phyloP scores from a whole-genome alignment of 2,797 vertebrate species.

The Numenius phaeopus region DNA sequence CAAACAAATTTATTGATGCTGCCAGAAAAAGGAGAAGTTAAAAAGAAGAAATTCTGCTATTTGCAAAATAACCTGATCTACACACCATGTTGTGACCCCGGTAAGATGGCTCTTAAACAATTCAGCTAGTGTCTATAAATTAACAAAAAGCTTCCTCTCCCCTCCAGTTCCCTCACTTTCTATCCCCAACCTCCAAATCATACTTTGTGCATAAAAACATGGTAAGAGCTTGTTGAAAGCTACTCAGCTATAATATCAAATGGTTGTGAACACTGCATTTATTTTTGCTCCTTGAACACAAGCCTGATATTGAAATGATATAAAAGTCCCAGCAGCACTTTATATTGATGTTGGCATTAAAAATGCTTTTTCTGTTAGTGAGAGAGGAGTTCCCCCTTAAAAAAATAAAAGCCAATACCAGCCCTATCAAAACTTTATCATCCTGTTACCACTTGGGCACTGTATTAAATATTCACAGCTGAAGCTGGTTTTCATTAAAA shows the following conservation, averaged over 20 bases:
- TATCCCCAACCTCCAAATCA: constrained; percentile 19
- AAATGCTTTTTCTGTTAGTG: constrained; percentile 63
- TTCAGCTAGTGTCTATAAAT: constrained; percentile 27
- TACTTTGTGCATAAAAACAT: constrained; percentile 47
- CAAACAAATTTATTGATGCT: constrained; percentile 74
- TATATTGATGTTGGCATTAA: constrained; percentile 74
- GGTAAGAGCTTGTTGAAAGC: constrained; percentile 59
- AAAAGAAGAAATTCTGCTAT: constrained; percentile 24
- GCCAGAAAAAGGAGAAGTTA: neutral
- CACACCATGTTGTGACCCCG: neutral
- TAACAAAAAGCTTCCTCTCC: constrained; percentile 7
- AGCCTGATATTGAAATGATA: constrained; percentile 64
- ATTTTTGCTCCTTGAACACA: constrained; percentile 58
- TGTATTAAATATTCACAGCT: constrained; percentile 57
- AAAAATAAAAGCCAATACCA: constrained; percentile 69
- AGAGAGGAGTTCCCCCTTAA: constrained; percentile 64
- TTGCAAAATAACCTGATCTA: constrained; percentile 45
- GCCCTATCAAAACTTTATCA: constrained; percentile 70
- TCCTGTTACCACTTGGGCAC: constrained; percentile 57
- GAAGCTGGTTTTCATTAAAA: constrained; percentile 68
- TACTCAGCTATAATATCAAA: constrained; percentile 38
- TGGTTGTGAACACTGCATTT: constrained; percentile 52
- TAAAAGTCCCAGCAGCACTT: constrained; percentile 66
- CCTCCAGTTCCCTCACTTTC: constrained; percentile 32
- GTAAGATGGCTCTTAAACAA: constrained; percentile 31